phyloP scores from a whole-genome alignment of 2,797 vertebrate species.

The Tapirus indicus region DNA sequence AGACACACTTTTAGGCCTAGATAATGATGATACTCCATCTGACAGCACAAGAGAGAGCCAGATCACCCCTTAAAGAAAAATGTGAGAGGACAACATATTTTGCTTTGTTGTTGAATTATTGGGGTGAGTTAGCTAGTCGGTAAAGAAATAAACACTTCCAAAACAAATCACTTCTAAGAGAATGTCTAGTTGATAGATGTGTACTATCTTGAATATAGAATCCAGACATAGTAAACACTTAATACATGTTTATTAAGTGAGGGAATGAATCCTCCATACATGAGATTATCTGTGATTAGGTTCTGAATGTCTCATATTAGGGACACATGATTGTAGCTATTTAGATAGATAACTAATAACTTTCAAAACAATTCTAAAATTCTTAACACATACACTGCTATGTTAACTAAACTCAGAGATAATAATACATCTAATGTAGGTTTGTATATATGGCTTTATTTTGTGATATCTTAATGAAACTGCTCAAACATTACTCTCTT shows the following conservation, averaged over 20 bases:
- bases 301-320: not conserved
- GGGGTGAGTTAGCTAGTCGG: not conserved
- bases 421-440: not conserved
- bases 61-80: not conserved
- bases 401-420: not conserved
- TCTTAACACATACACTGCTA: not conserved
- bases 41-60: not conserved
- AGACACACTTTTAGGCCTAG: not conserved
- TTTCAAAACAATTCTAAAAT: not conserved
- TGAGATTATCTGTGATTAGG: not conserved
- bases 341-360: not conserved
- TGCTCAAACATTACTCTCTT: not conserved
- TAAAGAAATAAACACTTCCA: not conserved
- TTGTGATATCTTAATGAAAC: slow-evolving; percentile 5
- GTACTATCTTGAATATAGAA: not conserved
- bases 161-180: not conserved
- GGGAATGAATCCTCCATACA: not conserved
- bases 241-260: not conserved
- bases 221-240: not conserved
- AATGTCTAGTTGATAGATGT: not conserved
- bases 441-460: not conserved
- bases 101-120: not conserved
- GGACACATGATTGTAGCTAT: not conserved
- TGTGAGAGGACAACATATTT: too few species aligned
- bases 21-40: not conserved